phyloP scores from a whole-genome alignment of 2,888 invertebrate species.

The Nemapogon koenigi region DNA sequence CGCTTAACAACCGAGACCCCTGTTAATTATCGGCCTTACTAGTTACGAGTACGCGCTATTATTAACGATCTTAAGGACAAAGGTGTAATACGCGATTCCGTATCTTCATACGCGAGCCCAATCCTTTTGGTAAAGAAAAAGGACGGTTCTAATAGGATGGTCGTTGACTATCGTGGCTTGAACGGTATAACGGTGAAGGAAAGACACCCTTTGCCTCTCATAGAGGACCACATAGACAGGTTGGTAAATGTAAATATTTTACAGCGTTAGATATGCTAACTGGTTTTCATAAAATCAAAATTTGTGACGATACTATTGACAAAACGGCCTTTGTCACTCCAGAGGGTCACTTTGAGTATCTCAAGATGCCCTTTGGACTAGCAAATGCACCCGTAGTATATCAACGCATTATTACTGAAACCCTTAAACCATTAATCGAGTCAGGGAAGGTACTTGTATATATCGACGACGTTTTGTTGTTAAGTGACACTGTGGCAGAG shows the following conservation, averaged over 20 bases:
- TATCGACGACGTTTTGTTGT: too few relatives aligned
- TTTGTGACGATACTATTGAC: background rate
- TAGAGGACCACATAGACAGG: conserved; percentile 19
- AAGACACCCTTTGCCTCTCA: conserved; percentile 20
- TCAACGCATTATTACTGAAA: too few relatives aligned
- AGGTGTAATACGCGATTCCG: too few relatives aligned
- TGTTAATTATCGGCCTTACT: conserved; percentile 19
- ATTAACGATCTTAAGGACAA: conserved; percentile 8
- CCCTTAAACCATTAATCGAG: too few relatives aligned
- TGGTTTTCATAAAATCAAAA: background rate
- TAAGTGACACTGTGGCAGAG: too few relatives aligned
- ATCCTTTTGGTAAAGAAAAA: background rate
- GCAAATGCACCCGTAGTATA: conserved; percentile 4
- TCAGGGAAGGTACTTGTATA: too few relatives aligned
- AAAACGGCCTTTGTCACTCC: conserved; percentile 8
- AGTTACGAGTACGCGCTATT: conserved; percentile 11
- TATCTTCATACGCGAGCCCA: conserved; percentile 9
- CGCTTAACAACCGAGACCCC: conserved; percentile 16
- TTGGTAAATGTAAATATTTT: conserved; percentile 7
- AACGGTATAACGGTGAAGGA: conserved; percentile 17
- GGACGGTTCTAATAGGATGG: background rate
- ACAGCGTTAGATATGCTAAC: background rate
- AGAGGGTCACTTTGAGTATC: conserved; percentile 1
- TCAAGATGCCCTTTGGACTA: conserved; percentile 6
- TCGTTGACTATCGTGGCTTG: conserved; percentile 9